Evolutionary conservation across 1,140 invertebrate genomes (phyloP).

Genomic region (Drosophila littoralis): DNA sequence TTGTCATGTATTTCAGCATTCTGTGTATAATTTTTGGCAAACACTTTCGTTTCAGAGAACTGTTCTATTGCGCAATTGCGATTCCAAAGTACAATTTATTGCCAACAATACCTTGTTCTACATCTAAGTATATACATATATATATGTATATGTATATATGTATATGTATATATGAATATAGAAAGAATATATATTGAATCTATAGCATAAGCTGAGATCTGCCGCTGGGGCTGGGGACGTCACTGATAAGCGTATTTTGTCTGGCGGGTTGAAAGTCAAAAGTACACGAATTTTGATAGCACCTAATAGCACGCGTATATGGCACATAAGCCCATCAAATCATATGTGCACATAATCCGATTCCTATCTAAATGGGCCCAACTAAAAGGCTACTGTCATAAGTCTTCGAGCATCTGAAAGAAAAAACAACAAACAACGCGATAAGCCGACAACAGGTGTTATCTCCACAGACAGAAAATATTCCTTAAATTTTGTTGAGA

Average conservation of each 20-base stretch:
- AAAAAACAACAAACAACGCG: not conserved
- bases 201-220: conserved; percentile 39
- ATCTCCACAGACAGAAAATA: not conserved
- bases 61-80: conserved; percentile 35
- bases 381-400: not conserved
- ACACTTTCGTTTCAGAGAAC: conserved; percentile 12
- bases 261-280: conserved; percentile 63
- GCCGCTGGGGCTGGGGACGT: conserved; percentile 32
- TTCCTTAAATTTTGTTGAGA: not conserved
- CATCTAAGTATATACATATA: conserved; percentile 7
- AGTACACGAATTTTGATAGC: conserved; percentile 45
- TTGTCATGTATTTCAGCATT: conserved; percentile 29
- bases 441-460: conserved; percentile 9
- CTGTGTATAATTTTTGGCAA: conserved; percentile 29
- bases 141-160: conserved; percentile 4
- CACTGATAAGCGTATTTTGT: conserved; percentile 61
- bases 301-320: not conserved
- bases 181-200: conserved; percentile 2
- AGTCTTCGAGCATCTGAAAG: not conserved
- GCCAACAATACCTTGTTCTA: conserved; percentile 23
- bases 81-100: conserved; percentile 24
- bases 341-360: conserved; percentile 24
- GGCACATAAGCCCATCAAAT: conserved; percentile 2
- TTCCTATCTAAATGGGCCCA: not conserved
- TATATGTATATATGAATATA: conserved; percentile 3